phyloP scores from a whole-genome alignment of 2,888 invertebrate species.

The Pheosia tremula region DNA sequence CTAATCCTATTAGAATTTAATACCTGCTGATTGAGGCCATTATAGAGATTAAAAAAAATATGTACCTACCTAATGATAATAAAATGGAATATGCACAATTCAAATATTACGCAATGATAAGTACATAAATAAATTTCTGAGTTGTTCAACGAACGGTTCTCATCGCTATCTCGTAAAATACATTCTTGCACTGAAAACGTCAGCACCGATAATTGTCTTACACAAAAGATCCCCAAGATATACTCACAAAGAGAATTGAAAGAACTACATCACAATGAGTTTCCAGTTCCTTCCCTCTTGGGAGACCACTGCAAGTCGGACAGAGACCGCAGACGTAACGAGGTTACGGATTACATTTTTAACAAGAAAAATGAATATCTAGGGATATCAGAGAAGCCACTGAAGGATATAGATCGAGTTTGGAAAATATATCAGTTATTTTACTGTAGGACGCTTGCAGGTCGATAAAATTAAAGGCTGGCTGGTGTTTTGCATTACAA shows the following conservation, averaged over 20 bases:
- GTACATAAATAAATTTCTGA: background rate
- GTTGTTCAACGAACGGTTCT: constrained; percentile 33
- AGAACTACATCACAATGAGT: constrained; percentile 74
- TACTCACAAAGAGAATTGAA: constrained; percentile 73
- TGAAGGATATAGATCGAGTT: background rate
- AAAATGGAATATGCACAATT: no score
- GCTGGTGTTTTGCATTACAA: no score
- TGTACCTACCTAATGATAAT: no score
- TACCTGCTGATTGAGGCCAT: no score
- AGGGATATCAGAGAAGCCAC: background rate
- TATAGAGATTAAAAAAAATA: no score
- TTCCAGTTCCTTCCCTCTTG: constrained; percentile 37
- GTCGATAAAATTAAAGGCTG: no score
- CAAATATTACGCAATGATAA: no score
- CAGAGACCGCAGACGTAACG: constrained; percentile 26
- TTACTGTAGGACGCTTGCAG: no score
- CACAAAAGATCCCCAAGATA: constrained; percentile 71
- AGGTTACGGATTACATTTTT: constrained; percentile 36
- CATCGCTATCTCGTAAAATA: constrained; percentile 60
- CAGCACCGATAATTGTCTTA: constrained; percentile 75
- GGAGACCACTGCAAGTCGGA: constrained; percentile 32
- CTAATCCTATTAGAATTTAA: no score
- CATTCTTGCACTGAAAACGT: constrained; percentile 65
- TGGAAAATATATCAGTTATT: background rate
- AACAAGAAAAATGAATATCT: constrained; percentile 19